phyloP scores from a whole-genome alignment of 23 tunicate genomes.

The Clavelina lepadiformis region DNA sequence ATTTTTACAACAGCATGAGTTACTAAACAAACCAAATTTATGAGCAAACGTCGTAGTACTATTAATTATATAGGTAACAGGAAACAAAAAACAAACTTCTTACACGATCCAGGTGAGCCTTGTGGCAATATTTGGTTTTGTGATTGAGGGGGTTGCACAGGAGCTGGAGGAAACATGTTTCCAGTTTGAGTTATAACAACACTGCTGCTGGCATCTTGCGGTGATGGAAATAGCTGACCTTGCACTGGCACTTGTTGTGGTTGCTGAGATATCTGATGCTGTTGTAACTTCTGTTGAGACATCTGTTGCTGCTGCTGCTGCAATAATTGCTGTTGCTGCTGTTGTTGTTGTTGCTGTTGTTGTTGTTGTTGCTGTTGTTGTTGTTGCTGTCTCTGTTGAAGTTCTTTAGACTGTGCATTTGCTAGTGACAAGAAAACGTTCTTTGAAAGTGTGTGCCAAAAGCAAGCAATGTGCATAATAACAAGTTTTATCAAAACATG shows the following conservation, averaged over 20 bases:
- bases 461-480: too few relatives aligned
- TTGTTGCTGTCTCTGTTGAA: neutral
- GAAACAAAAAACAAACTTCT: neutral
- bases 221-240: constrained; percentile 1
- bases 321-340: constrained; percentile 17
- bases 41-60: neutral
- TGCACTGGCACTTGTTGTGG: constrained; percentile 36
- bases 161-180: constrained; percentile 7
- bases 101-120: constrained; percentile 20
- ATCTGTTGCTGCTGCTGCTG: constrained; percentile 17
- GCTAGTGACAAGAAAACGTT: too few relatives aligned
- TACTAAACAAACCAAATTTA: too few relatives aligned
- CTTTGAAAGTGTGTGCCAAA: too few relatives aligned
- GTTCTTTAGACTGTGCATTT: neutral
- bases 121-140: constrained; percentile 12
- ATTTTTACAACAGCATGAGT: too few relatives aligned
- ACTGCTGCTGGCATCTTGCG: constrained; percentile 16
- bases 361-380: constrained; percentile 15
- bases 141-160: constrained; percentile 1
- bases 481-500: neutral
- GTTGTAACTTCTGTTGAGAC: constrained; percentile 16
- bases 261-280: constrained; percentile 14
- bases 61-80: neutral
- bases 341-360: constrained; percentile 3
- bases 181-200: neutral